Percentiles rank a stretch among this genome's conserved stretches.
Conservation (phyloP, 2,113 vertebrate genomes). For the Clarias magur region DNA sequence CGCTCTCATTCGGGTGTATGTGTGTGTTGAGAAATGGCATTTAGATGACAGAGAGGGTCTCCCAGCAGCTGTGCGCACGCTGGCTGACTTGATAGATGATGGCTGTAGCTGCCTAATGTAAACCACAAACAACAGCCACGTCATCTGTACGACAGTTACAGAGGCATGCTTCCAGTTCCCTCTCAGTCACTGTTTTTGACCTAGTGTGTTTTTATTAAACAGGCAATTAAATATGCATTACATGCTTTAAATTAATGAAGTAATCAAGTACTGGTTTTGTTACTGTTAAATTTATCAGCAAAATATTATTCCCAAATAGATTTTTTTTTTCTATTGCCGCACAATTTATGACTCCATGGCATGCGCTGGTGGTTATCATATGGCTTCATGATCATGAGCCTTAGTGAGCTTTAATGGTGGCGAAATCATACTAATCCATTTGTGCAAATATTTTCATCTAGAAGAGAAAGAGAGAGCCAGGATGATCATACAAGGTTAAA, state of each 20-base stretch:
- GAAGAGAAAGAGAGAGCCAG: neutral
- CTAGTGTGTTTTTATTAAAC: neutral
- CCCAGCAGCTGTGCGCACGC: slow-evolving; percentile 42
- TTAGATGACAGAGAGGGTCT: slow-evolving; percentile 51
- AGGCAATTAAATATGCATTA: neutral
- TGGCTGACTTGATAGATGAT: slow-evolving; percentile 47
- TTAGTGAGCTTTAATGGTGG: neutral
- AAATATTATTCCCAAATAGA: neutral
- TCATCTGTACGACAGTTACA: neutral
- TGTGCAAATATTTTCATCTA: neutral
- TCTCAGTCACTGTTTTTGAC: slow-evolving; percentile 2
- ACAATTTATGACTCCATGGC: neutral
- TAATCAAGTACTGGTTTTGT: neutral
- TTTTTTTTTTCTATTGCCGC: neutral
- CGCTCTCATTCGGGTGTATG: slow-evolving; percentile 25
- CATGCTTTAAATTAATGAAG: neutral
- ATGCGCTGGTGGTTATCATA: neutral
- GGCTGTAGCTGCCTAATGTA: slow-evolving; percentile 29
- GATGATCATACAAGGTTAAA: neutral
- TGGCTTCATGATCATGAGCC: neutral
- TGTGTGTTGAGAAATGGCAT: slow-evolving; percentile 50
- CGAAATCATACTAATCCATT: neutral
- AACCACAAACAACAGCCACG: slow-evolving; percentile 38
- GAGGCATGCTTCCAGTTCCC: neutral
- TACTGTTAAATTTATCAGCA: neutral